A percentile compares a stretch with the other conserved stretches of the same genome.
Evolutionary conservation across 2,888 invertebrate species (phyloP).

Genomic region (Brachypalpus laphriformis): DNA sequence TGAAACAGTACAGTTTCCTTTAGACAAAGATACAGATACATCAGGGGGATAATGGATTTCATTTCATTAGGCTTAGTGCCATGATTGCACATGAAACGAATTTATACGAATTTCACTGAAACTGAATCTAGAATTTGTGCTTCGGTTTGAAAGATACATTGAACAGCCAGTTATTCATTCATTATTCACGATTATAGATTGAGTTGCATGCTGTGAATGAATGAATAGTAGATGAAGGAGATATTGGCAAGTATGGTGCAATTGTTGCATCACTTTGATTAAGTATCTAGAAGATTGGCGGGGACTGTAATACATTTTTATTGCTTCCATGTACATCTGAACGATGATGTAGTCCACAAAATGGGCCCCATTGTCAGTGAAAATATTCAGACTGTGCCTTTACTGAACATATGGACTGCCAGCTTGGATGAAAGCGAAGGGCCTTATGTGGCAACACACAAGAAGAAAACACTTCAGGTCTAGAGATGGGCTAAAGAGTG

Average conservation of each 20-base stretch:
- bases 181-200: background rate
- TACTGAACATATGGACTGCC: no score
- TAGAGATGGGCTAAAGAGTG: no score
- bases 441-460: no score
- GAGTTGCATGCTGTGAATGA: background rate
- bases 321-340: no score
- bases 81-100: background rate
- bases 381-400: no score
- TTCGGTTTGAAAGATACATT: background rate
- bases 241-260: background rate
- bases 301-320: no score
- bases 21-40: background rate
- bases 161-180: background rate
- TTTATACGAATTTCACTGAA: background rate
- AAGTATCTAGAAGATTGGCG: background rate
- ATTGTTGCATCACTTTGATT: background rate
- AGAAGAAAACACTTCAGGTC: no score
- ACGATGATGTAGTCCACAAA: no score
- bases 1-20: background rate
- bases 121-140: background rate
- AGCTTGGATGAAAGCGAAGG: no score
- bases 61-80: background rate
- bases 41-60: background rate
- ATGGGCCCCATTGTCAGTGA: no score
- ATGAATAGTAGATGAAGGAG: no score